Evolutionary conservation across 2,888 invertebrate species (phyloP), one percentile per base, ranked within the genome.

Genomic region (Euplagia quadripunctaria): DNA sequence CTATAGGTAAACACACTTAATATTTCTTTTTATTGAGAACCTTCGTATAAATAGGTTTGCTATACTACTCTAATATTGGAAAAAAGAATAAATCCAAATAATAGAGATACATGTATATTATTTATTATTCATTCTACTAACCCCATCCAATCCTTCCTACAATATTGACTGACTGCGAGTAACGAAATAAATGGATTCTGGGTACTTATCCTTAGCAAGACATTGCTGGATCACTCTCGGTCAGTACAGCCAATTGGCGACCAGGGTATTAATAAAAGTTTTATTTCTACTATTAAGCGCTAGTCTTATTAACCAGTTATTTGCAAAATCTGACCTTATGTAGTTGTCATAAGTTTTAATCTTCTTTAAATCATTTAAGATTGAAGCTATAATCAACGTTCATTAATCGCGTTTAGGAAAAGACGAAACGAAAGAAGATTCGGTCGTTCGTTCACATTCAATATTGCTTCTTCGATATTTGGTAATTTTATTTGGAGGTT

Each of bases 351-450:
- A 68, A 55, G 41, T 42, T 42, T 0, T 55, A 68, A 5, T 68
- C 7, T 68, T 42, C 11, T 55, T 17, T 73, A 63, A 55, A 76
- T 72, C 76, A 73, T 76, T 75, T 75, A 68, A 63, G 68, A 78
- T 79, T 79, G 71, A 75, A 49, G 64, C 68, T 71, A 73, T 84
- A 81, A 79, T 82, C 70, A 78, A 75, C 66, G 72, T 75, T 75
- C 77, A 80, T 82, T 84, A 82, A 84, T 84, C 64, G 78, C 66
- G 71, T 76, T 82, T 75, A 80, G 68, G 43, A 65, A 58, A 69
- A 70, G 69, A 65, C 71, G n/a, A n/a, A n/a, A n/a, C n/a, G n/a
- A n/a, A n/a, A n/a, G n/a, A n/a, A n/a, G n/a, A 61, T 58, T 63
- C 69, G 72, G 71, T 71, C 77, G 75, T 79, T 79, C 82, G 75